Conservation (phyloP, 2,888 invertebrate genomes). For the Phanerotoma sp. region DNA sequence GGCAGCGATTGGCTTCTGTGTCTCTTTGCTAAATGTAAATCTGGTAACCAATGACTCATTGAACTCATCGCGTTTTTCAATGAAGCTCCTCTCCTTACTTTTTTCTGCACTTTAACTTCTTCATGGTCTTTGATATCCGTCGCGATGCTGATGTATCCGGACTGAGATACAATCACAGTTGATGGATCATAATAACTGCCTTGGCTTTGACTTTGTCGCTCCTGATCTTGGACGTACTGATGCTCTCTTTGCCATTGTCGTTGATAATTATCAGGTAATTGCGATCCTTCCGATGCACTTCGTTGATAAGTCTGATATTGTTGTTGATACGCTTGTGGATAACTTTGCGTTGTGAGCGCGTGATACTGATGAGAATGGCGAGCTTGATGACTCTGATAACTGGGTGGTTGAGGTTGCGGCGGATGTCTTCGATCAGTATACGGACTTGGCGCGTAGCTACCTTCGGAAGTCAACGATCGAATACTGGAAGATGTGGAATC, state of each 20-base stretch:
- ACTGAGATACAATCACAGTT: constrained; percentile 73
- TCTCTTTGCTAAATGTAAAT: constrained; percentile 72
- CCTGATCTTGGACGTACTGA: constrained; percentile 46
- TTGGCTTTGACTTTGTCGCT: constrained; percentile 40
- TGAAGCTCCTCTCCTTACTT: constrained; percentile 69
- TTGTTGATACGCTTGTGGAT: constrained; percentile 50
- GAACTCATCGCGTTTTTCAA: constrained; percentile 80
- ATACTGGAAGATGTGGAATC: constrained; percentile 62
- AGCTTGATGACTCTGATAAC: constrained; percentile 51
- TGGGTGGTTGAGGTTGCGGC: constrained; percentile 52
- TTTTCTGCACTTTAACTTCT: constrained; percentile 64
- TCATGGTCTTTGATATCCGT: constrained; percentile 65
- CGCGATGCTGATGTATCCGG: constrained; percentile 75
- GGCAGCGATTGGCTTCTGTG: constrained; percentile 82
- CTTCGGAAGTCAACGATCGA: constrained; percentile 50
- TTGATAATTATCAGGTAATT: constrained; percentile 48
- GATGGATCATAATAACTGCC: constrained; percentile 60
- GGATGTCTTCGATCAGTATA: constrained; percentile 49
- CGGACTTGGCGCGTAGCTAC: constrained; percentile 48
- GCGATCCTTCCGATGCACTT: constrained; percentile 41
- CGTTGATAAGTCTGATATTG: constrained; percentile 51
- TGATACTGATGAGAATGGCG: too few relatives aligned
- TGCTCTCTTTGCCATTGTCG: constrained; percentile 51
- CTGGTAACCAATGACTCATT: constrained; percentile 79
- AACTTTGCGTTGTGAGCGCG: constrained; percentile 48